Evolutionary conservation across 2,888 invertebrate genomes (phyloP), one percentile per base, ranked within the genome.

Genomic region (Dryomyza anilis): DNA sequence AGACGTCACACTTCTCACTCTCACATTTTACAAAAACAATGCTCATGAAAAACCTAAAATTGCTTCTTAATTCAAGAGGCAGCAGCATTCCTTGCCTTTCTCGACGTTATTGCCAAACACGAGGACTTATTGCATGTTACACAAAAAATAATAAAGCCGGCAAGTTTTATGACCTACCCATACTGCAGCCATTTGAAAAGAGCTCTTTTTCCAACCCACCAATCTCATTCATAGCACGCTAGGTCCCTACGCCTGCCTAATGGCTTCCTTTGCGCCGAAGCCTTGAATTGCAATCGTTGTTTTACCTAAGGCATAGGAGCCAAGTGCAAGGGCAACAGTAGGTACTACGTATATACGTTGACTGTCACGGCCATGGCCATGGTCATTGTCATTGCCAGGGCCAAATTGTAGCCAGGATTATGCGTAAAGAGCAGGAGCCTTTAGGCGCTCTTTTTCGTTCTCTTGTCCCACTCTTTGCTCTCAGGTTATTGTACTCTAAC

Each of bases 241-340:
- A 12, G 39, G 39, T 7, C 12, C 12, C 39, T 12, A 39, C 39
- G 12, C 39, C 50, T 50, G 23, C 14, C 27, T n/a, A 50, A 43
- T 16, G 16, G 27, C 50, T 25, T 50, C 27, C 12, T 39, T 39
- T 48, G 55, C 55, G 1, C 8, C 27, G 33, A 12, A 21, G 55
- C 33, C 55, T 55, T 25, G 14, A 19, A 6, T 19, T n/a, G 8
- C 50, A 25, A 12, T 50, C 25, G n/a, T 25, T 12, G 50, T 23
- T 25, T 25, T 25, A 25, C 10, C 50, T 14, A 25, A 8, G 50
- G 12, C 19, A 8, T 27, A 6, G 14, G 27, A 48, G 74, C 74
- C 77, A 78, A 77, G 72, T 73, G 78, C 78, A 77, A 73, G 76
- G 71, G 70, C 74, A 75, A 29, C 23, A 25, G 8, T 25, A 33